Base-by-base conservation (phyloP, 2,113 vertebrate species). In the Thalassarche chlororhynchos region DNA sequence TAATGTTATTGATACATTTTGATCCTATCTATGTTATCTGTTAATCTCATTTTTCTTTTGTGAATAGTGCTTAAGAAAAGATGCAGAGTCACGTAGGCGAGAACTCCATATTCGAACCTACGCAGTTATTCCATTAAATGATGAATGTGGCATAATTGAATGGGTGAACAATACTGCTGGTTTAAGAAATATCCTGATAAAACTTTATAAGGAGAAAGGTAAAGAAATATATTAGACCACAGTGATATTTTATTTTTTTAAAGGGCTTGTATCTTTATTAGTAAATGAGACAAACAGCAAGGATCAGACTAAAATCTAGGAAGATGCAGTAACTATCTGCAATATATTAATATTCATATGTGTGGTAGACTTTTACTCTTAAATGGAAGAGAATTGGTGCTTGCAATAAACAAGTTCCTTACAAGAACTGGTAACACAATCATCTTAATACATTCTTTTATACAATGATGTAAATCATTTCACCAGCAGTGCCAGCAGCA, bases 161-260 rank as follows among this genome's bases (percentile, higher is more conserved):
- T 99, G 99, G 99, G 99, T 99, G 91, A 99, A 99, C 98, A 99
- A 99, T 96, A 99, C 99, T 10, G 99, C 99, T 32, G 99, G 99
- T 21, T 98, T 99, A 44, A 98, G 99, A 94, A 99, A 99, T 97
- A 99, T 99, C 95, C 98, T 99, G 90, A 99, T 99, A 96, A 99
- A 99, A 95, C 98, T 99, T 61, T 99, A 99, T 89, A 99, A 99
- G 95, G 99, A 99, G 95, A 99, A 99, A 98, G 99, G 99, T 99
- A 98, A 97, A 44, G 19, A 74, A 54, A 38, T 26, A 9, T 10
- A 31, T 76, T 61, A 58, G 25, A 36, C 20, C 64, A 12, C 10
- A 58, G 47, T 49, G 23, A 6, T 84, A 32, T 26, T 82, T 25
- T 36, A 10, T 42, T 92, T 72, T 57, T 79, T 18, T 51, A 38